A percentile compares a stretch with the other conserved stretches of the same genome.
Conservation (phyloP, 2,888 invertebrate genomes). For the Acleris laterana region DNA sequence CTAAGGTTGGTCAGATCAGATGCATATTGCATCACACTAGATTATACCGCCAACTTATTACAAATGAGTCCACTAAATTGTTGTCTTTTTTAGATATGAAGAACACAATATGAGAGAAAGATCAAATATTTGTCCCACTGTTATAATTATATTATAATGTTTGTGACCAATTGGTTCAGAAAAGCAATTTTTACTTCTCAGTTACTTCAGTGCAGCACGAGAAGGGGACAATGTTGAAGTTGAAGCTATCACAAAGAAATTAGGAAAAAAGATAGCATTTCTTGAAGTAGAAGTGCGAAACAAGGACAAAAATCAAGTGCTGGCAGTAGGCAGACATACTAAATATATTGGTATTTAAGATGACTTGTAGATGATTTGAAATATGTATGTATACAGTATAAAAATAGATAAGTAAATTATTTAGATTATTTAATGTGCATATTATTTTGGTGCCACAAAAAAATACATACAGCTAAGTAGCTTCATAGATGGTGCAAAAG, state of each 20-base stretch:
- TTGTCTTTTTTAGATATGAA: too few relatives aligned
- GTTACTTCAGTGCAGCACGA: constrained; percentile 90
- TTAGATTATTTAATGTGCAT: neutral
- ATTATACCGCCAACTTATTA: too few relatives aligned
- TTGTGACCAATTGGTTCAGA: neutral
- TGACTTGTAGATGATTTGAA: constrained; percentile 27
- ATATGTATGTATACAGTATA: neutral
- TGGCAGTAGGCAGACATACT: constrained; percentile 94
- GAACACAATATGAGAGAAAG: too few relatives aligned
- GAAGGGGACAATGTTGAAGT: constrained; percentile 92
- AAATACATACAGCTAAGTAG: too few relatives aligned
- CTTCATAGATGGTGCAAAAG: too few relatives aligned
- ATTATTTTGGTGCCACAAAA: too few relatives aligned
- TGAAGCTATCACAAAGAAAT: constrained; percentile 90
- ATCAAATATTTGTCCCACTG: too few relatives aligned
- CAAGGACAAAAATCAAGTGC: constrained; percentile 88
- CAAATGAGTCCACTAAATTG: too few relatives aligned
- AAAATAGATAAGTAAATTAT: constrained; percentile 17
- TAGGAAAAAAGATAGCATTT: constrained; percentile 92
- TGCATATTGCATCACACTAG: too few relatives aligned
- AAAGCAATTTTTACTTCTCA: constrained; percentile 64
- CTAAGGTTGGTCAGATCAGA: too few relatives aligned
- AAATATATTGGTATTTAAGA: constrained; percentile 84
- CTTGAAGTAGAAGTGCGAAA: constrained; percentile 91
- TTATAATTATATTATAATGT: too few relatives aligned